phyloP scores from a whole-genome alignment of 2,113 vertebrate species.

The Petrocephalus microphthalmus region DNA sequence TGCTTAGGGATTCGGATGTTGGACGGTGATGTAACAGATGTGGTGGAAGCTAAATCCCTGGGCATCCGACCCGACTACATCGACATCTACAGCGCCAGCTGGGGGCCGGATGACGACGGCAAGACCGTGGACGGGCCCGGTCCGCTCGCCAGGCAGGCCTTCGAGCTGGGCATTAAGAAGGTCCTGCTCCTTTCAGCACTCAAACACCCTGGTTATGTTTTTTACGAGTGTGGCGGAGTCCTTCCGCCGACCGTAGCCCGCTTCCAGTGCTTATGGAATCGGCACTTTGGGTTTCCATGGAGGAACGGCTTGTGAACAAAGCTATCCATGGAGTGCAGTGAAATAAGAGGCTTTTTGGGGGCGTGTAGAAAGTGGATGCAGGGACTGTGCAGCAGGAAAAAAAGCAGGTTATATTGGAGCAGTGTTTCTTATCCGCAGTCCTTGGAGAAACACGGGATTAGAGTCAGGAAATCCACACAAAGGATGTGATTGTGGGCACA shows the following conservation, averaged over 20 bases:
- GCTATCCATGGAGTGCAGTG: neutral
- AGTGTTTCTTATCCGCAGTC: neutral
- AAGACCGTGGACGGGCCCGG: conserved; percentile 89
- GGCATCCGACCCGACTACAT: conserved; percentile 86
- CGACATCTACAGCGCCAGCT: conserved; percentile 91
- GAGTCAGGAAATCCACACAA: neutral
- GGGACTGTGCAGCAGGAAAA: neutral
- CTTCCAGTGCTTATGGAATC: neutral
- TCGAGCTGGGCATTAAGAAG: conserved; percentile 87
- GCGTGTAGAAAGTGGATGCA: neutral
- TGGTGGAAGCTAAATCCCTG: conserved; percentile 87
- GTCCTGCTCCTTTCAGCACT: conserved; percentile 48
- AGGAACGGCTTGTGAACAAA: neutral
- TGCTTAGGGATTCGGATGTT: conserved; percentile 87
- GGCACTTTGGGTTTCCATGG: neutral
- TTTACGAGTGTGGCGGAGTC: neutral
- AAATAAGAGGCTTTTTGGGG: neutral
- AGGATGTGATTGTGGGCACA: neutral
- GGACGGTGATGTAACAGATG: conserved; percentile 88
- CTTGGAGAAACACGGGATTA: neutral
- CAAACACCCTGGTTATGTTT: neutral
- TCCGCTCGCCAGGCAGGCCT: conserved; percentile 76
- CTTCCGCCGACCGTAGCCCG: neutral
- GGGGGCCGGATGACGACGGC: conserved; percentile 92
- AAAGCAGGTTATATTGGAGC: conserved; percentile 6